Evolutionary conservation across 2,797 vertebrate genomes (phyloP), one percentile per base, ranked within the genome.

Genomic region (Lerista edwardsae): DNA sequence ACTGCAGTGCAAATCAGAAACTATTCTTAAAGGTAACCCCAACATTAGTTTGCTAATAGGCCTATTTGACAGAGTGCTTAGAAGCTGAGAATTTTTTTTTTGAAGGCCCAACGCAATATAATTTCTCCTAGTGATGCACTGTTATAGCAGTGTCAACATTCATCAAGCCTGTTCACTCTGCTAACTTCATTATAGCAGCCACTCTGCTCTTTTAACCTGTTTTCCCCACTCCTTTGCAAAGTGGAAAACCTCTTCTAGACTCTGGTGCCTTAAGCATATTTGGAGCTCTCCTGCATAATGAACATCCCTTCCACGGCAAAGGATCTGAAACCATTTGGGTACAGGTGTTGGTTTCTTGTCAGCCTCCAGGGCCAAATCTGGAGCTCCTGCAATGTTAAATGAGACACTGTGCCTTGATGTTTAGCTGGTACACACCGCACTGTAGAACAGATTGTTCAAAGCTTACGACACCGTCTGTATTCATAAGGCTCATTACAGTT

Each of bases 361-460:
- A 90, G 93, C 90, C 91, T 93, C 86, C 87, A 59, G 93, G 90
- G 88, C 90, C 90, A 90, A n/a, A 88, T 91, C 84, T 41, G 39
- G 82, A 88, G 91, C 85, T 47, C 89, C 68, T 39, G 87, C n/a
- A 31, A 89, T 84, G 86, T 86, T 82, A 94, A 94, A 94, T 83
- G 91, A 93, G 93, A 88, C 87, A 44, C 83, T 84, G 55, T 73
- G 84, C 84, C 86, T 61, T 94, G 91, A 91, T 55, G 78, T 88
- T 94, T 90, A 93, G 92, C 93, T 93, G 94, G 93, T 92, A 91
- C 87, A 84, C 8, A 57, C 69, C 21, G 82, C 84, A 65, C 91
- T 93, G 89, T 86, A 89, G 91, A 95, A 94, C 89, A 94, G 94
- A 95, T 88, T 77, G 84, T 92, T 94, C 89, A 91, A 91, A 80